Percentiles rank a stretch among this genome's conserved stretches.
Conservation (phyloP, 2,797 vertebrate species). For the Pitangus sulphuratus region DNA sequence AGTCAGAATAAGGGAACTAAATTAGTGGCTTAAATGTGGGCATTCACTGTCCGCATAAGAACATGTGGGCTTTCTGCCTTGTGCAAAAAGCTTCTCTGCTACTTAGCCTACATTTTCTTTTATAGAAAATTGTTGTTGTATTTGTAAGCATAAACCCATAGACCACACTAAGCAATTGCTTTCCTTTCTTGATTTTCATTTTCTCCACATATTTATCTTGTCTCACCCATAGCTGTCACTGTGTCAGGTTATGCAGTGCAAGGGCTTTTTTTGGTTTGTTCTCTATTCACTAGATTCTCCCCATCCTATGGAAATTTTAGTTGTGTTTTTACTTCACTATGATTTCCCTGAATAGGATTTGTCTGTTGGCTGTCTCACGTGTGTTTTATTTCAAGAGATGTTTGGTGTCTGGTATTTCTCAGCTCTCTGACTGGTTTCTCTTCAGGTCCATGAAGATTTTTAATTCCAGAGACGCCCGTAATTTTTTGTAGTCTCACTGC, state of each 20-base stretch:
- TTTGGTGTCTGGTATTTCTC: conserved; percentile 41
- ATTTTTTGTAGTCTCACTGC: conserved; percentile 14
- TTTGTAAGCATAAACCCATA: neutral
- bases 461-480: neutral
- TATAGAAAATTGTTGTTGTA: neutral
- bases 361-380: neutral
- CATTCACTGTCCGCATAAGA: neutral
- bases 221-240: neutral
- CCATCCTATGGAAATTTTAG: conserved; percentile 7
- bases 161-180: neutral
- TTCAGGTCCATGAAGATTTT: neutral
- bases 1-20: neutral
- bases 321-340: conserved; percentile 1
- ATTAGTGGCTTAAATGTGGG: neutral
- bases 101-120: neutral
- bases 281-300: neutral
- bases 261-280: neutral
- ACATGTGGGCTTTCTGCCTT: neutral
- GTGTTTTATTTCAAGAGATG: conserved; percentile 36
- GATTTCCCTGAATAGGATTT: conserved; percentile 27
- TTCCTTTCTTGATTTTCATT: neutral
- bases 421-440: neutral
- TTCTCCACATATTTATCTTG: neutral
- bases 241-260: neutral
- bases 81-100: neutral